phyloP scores from a whole-genome alignment of 2,113 vertebrate species.

The Calyptomena viridis region DNA sequence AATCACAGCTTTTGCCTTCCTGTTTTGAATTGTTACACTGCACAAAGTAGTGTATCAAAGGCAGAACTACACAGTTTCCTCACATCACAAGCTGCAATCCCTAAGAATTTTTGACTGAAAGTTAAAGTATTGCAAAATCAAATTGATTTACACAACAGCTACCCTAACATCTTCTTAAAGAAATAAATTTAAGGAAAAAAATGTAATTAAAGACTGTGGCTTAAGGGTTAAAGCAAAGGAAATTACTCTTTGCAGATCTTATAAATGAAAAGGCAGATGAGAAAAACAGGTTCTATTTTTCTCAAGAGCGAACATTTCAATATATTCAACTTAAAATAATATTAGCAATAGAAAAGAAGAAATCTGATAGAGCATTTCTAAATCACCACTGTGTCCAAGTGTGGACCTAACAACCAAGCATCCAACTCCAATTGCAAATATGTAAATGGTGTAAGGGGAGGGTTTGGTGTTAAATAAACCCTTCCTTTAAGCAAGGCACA shows the following conservation, averaged over 20 bases:
- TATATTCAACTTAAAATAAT: neutral
- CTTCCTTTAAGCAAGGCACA: neutral
- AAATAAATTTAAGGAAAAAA: neutral
- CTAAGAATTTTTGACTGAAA: neutral
- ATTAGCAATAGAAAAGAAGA: neutral
- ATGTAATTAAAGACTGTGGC: neutral
- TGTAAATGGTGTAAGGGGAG: neutral
- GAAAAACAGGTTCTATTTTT: neutral
- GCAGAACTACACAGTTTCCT: neutral
- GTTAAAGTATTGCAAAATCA: neutral
- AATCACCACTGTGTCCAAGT: neutral
- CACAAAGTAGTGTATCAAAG: neutral
- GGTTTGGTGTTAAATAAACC: neutral
- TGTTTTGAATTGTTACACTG: neutral
- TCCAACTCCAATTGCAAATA: neutral
- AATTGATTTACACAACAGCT: neutral
- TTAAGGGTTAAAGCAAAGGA: neutral
- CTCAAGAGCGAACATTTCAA: neutral
- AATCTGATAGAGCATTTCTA: neutral
- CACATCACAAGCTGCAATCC: neutral
- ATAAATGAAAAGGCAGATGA: neutral
- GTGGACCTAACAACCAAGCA: neutral
- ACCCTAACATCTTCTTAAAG: neutral
- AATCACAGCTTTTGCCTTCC: neutral
- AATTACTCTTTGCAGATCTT: neutral